Conservation (phyloP, 2,797 vertebrate genomes). For the Sebastes nivosus region DNA sequence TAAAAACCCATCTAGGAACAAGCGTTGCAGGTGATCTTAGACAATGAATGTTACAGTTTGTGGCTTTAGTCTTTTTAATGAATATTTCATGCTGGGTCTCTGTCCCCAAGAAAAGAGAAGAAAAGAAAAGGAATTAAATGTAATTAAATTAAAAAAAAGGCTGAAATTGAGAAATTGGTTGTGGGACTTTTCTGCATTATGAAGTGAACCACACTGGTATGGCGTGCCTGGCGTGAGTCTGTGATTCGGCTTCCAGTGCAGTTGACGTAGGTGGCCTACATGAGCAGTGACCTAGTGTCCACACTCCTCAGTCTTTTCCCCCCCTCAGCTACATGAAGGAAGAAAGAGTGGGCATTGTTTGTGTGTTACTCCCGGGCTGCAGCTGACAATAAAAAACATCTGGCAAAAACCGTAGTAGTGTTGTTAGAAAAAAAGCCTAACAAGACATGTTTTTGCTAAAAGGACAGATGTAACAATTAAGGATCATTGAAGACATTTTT, state of each 20-base stretch:
- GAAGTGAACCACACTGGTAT: not conserved
- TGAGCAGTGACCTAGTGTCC: slow-evolving; percentile 58
- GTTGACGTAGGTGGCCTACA: slow-evolving; percentile 53
- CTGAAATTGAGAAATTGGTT: slow-evolving; percentile 14
- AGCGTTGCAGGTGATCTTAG: not conserved
- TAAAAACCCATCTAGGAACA: not conserved
- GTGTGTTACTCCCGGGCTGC: not conserved
- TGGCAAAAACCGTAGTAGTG: not conserved
- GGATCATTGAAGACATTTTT: not conserved
- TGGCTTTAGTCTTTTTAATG: not conserved
- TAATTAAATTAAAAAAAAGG: not conserved
- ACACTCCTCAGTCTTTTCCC: slow-evolving; percentile 6
- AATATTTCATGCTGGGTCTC: not conserved
- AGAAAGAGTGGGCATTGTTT: not conserved
- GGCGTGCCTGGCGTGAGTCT: slow-evolving; percentile 5
- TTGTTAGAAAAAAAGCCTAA: slow-evolving; percentile 3
- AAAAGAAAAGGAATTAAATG: not conserved
- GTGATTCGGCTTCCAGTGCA: slow-evolving; percentile 28
- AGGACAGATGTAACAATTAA: not conserved
- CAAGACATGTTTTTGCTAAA: not conserved
- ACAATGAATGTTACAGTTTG: not conserved
- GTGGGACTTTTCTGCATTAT: not conserved
- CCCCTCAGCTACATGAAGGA: slow-evolving; percentile 4
- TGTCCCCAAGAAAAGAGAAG: not conserved
- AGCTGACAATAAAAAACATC: not conserved